These are phyloP conservation scores for Parotocinclus haroldoi DNA, from an alignment of 2,797 vertebrate genomes.

Conservation along the genomic window DNA sequence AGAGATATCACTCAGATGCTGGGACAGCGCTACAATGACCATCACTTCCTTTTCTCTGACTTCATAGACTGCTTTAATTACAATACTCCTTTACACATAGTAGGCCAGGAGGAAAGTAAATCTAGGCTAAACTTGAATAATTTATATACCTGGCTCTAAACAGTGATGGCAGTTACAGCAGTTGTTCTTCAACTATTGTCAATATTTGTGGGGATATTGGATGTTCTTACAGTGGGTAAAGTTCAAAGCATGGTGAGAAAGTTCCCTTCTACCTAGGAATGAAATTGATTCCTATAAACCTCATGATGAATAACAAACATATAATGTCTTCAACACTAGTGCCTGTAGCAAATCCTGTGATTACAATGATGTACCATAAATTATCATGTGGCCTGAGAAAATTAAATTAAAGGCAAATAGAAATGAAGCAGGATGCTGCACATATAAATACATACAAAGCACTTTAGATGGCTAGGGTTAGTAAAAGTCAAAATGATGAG, in stretches of 20 bases:
- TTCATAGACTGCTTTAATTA: constrained; percentile 67
- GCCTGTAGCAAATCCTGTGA: constrained; percentile 22
- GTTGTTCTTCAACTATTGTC: constrained; percentile 32
- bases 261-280: constrained; percentile 13
- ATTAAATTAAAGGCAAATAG: constrained; percentile 33
- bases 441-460: not conserved
- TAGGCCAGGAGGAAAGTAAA: constrained; percentile 49
- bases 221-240: constrained; percentile 30
- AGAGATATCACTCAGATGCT: constrained; percentile 74
- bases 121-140: constrained; percentile 52
- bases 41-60: constrained; percentile 67
- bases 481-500: constrained; percentile 11
- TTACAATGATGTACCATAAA: constrained; percentile 21
- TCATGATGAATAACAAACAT: constrained; percentile 36
- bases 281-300: constrained; percentile 24
- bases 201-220: constrained; percentile 37
- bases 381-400: constrained; percentile 12
- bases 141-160: constrained; percentile 48
- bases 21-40: constrained; percentile 68
- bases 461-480: not conserved
- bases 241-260: constrained; percentile 20
- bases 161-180: constrained; percentile 34
- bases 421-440: constrained; percentile 15
- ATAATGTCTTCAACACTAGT: constrained; percentile 31
- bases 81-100: constrained; percentile 47